Base-by-base conservation (phyloP, 2,888 invertebrate species). In the Torymus aiolomorphi region DNA sequence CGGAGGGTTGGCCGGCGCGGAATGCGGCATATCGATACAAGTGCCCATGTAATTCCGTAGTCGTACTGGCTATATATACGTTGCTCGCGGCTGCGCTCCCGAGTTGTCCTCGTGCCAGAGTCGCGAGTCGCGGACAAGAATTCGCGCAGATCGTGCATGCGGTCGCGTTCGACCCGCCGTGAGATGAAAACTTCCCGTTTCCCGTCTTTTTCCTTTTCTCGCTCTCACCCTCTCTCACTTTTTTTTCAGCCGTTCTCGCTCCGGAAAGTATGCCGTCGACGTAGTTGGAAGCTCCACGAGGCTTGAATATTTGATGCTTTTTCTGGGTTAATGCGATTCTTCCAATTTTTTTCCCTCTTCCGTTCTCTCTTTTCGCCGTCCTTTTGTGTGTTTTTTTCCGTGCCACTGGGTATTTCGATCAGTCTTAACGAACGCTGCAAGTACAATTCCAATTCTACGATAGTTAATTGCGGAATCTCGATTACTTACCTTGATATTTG, bases 11-110 rank as follows among this genome's bases (percentile, higher is more conserved):
- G 16, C 51, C 20, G 42, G 42, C 18, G 16, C 56, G 54, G 52
- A 63, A 73, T 54, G 31, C 59, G 56, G 49, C 20, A 63, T 75
- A 76, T 76, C 76, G 63, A 76, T 70, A 70, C 70, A 69, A 76
- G 62, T 62, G 70, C 63, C 70, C 54, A 49, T 31, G 69, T 63
- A 63, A 69, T 76, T 70, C 63, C 54, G 16, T 49, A 16, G 49
- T 49, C 20, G 31, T 12, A 20, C 62, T 52, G n/a, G 13, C 1
- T 8, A 31, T 31, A 31, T 31, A 31, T 31, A 31, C 31, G 8
- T 11, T 2, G 20, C n/a, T 11, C 20, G 51, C 2, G 49, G 3
- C 12, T 4, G 10, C 0, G 54, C 20, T 20, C 20, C 8, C 14
- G 13, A 20, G 31, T 72, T 74, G 73, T 74, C 66, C 20, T 16